Conservation (phyloP, 2,113 vertebrate genomes). For the Cynoglossus semilaevis region DNA sequence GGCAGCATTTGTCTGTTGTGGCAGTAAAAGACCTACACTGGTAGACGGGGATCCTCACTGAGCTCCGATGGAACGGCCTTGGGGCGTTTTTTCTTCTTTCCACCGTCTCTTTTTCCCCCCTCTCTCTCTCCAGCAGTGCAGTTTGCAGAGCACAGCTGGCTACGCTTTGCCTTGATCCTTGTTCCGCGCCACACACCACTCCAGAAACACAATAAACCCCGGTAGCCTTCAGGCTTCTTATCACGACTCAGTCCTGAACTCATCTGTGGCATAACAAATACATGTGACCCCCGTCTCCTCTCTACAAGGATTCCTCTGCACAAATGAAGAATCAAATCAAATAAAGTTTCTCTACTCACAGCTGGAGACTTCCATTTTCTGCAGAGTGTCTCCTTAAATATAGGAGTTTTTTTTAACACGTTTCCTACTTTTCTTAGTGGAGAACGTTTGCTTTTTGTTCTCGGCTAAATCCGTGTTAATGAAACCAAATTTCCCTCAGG, state of each 20-base stretch:
- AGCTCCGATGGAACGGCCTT: background rate
- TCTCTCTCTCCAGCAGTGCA: background rate
- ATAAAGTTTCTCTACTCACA: no score
- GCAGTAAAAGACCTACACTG: conserved; percentile 5
- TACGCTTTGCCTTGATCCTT: conserved; percentile 6
- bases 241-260: background rate
- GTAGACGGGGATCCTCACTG: background rate
- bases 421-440: no score
- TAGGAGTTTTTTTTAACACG: no score
- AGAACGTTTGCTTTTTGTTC: no score
- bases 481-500: no score
- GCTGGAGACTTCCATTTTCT: no score
- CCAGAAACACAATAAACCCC: conserved; percentile 3
- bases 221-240: background rate
- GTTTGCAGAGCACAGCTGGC: conserved; percentile 1
- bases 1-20: background rate
- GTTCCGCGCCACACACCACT: conserved; percentile 6
- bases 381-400: no score
- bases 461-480: no score
- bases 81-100: background rate
- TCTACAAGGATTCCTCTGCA: background rate
- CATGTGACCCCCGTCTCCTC: conserved; percentile 1
- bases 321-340: background rate
- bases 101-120: background rate
- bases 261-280: conserved; percentile 14